A percentile compares a stretch with the other conserved stretches of the same genome.
These are phyloP conservation scores for Ectropis grisescens DNA, from an alignment of 1,140 invertebrate genomes.

Conservation along the genomic window DNA sequence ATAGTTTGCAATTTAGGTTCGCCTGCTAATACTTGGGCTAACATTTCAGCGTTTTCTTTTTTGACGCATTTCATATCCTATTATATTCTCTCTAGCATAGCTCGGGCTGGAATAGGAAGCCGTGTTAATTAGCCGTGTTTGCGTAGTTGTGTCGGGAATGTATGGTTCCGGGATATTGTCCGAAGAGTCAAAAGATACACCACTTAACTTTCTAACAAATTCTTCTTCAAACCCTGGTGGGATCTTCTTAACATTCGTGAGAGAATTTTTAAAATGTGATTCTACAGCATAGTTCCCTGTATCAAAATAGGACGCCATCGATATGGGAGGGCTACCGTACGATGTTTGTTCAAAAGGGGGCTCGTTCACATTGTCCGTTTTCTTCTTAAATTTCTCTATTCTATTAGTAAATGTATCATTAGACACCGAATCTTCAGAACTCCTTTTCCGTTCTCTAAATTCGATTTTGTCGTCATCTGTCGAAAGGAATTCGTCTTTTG, in stretches of 20 bases:
- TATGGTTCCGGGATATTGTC: background rate
- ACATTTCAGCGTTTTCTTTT: too few relatives aligned
- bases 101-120: too few relatives aligned
- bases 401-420: slow-evolving; percentile 46
- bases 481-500: too few relatives aligned
- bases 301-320: slow-evolving; percentile 56
- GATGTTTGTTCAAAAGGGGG: too few relatives aligned
- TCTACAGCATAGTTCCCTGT: slow-evolving; percentile 59
- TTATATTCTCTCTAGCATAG: too few relatives aligned
- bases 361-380: slow-evolving; percentile 31
- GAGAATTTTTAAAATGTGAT: slow-evolving; percentile 42
- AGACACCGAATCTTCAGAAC: slow-evolving; percentile 22
- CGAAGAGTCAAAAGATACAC: background rate
- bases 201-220: slow-evolving; percentile 24
- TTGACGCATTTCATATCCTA: too few relatives aligned
- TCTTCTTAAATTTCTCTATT: slow-evolving; percentile 45
- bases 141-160: slow-evolving; percentile 30
- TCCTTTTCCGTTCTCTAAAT: slow-evolving; percentile 27
- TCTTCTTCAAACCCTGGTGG: slow-evolving; percentile 54
- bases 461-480: slow-evolving; percentile 51
- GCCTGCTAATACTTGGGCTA: too few relatives aligned
- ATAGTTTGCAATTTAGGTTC: too few relatives aligned
- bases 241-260: slow-evolving; percentile 16
- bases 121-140: too few relatives aligned
- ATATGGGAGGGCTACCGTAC: slow-evolving; percentile 23